Conservation (phyloP, 2,888 invertebrate species). For the Helobdella robusta region DNA sequence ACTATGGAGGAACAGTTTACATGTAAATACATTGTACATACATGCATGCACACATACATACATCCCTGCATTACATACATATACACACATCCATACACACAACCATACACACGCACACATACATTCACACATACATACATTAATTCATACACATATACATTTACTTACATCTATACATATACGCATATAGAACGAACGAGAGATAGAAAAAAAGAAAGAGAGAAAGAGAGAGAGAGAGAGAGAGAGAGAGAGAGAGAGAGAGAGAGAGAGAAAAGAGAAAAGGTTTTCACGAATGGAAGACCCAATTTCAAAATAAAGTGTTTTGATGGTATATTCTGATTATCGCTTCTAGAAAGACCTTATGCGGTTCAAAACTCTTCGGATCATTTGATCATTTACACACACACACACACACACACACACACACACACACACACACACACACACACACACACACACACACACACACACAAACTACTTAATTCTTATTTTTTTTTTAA, state of each 20-base stretch:
- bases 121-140: not conserved
- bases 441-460: constrained; percentile 2
- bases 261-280: too few relatives aligned
- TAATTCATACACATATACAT: not conserved
- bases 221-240: too few relatives aligned
- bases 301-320: too few relatives aligned
- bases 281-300: too few relatives aligned
- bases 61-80: not conserved
- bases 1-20: too few relatives aligned
- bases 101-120: not conserved
- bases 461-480: not conserved
- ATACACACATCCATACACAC: not conserved
- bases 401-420: constrained; percentile 2
- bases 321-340: too few relatives aligned
- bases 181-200: not conserved
- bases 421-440: constrained; percentile 2
- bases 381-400: not conserved
- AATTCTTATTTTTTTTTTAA: too few relatives aligned
- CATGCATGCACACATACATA: constrained; percentile 2
- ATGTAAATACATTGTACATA: not conserved
- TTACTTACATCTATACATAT: not conserved
- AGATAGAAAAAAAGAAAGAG: too few relatives aligned
- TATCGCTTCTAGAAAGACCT: too few relatives aligned
- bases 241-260: too few relatives aligned
- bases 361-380: too few relatives aligned